Conservation (phyloP, 2,888 invertebrate genomes). For the Pseudolycoriella hygida region DNA sequence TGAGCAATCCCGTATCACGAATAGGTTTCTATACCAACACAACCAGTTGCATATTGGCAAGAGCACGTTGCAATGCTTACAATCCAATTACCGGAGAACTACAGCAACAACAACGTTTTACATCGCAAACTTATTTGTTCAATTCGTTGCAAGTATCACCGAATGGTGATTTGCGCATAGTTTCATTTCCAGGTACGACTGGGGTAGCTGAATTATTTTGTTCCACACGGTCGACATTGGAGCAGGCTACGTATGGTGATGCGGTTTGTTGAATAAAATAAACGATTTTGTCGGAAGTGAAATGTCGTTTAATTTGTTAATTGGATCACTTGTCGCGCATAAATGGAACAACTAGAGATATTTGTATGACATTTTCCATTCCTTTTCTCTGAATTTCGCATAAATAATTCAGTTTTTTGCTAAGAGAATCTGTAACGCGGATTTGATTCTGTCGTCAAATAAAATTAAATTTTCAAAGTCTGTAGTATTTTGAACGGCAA, state of each 20-base stretch:
- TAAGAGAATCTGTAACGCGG: too few relatives aligned
- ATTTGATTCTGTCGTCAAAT: too few relatives aligned
- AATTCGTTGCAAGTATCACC: slow-evolving; percentile 39
- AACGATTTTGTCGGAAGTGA: too few relatives aligned
- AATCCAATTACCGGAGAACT: slow-evolving; percentile 48
- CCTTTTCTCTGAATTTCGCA: too few relatives aligned
- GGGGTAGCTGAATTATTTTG: slow-evolving; percentile 36
- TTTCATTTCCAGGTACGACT: slow-evolving; percentile 34
- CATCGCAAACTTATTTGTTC: slow-evolving; percentile 15
- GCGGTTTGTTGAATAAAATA: slow-evolving; percentile 7
- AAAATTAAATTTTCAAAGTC: too few relatives aligned
- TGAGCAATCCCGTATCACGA: slow-evolving; percentile 13
- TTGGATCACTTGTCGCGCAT: too few relatives aligned
- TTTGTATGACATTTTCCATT: too few relatives aligned
- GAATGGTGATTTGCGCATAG: slow-evolving; percentile 34
- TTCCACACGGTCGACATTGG: slow-evolving; percentile 31
- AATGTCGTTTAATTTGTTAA: too few relatives aligned
- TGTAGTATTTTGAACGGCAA: too few relatives aligned
- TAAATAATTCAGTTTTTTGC: too few relatives aligned
- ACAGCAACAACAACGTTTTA: slow-evolving; percentile 30
- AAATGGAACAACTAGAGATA: too few relatives aligned
- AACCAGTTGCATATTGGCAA: slow-evolving; percentile 45
- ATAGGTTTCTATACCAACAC: slow-evolving; percentile 37
- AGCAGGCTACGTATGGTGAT: slow-evolving; percentile 26
- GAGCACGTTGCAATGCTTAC: slow-evolving; percentile 38